Conservation (phyloP, 2,797 vertebrate species). For the Crocidura indochinensis region DNA sequence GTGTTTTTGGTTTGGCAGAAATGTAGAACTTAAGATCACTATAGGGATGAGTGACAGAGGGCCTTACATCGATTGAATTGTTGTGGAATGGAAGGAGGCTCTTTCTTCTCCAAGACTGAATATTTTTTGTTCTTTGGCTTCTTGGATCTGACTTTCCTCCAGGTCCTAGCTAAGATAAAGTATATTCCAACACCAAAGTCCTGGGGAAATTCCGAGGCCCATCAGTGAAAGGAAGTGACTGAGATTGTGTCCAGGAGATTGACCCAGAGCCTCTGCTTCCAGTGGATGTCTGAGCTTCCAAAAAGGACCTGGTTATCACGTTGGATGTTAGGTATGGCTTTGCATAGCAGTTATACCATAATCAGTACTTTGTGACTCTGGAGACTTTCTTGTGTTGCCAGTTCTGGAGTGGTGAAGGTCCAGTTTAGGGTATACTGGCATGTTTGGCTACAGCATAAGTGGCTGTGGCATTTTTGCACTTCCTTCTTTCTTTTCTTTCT, state of each 20-base stretch:
- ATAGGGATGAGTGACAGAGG: background rate
- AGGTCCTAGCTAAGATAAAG: background rate
- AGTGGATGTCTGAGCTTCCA: background rate
- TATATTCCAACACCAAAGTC: background rate
- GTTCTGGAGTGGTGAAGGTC: slow-evolving; percentile 56
- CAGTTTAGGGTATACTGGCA: slow-evolving; percentile 75
- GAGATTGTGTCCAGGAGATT: background rate
- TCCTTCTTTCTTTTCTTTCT: no score
- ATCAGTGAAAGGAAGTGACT: background rate
- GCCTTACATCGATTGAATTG: background rate
- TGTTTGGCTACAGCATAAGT: no score
- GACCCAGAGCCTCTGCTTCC: background rate
- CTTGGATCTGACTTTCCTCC: background rate
- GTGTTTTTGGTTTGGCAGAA: slow-evolving; percentile 12
- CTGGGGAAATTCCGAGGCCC: background rate
- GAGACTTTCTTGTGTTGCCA: background rate
- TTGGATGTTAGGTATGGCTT: background rate
- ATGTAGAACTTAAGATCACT: slow-evolving; percentile 47
- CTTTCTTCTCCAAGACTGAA: background rate
- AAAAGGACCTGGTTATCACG: accelerated
- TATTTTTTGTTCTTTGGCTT: background rate
- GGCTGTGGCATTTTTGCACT: no score
- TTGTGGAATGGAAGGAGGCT: background rate
- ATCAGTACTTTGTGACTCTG: slow-evolving; percentile 55
- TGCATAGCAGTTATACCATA: background rate